Base-by-base conservation (phyloP, 2,797 vertebrate genomes). In the Rhinatrema bivittatum region DNA sequence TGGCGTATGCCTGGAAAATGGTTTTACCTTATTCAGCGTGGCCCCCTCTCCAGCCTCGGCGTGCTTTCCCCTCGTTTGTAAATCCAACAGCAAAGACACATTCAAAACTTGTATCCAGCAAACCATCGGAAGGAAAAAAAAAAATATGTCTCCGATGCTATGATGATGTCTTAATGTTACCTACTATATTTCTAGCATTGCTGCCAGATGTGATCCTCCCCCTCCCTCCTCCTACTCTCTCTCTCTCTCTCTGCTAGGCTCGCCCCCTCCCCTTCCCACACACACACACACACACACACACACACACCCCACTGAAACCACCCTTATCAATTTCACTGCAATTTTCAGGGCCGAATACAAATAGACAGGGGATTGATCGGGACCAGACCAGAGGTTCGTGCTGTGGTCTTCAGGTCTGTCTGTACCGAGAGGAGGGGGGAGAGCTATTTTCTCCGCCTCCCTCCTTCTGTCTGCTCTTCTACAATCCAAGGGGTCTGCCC, bases 301-400 rank as follows among this genome's bases (percentile, higher is more conserved):
- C 51, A 32, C 36, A 39, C 61, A 45, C 46, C 32, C 56, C 39
- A 62, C 24, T 43, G 48, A 86, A 91, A 90, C 87, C 80, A 75
- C 79, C 74, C 81, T 85, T 86, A 87, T 89, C 87, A 88, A 86
- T 90, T 88, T 73, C 75, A 66, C 69, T 72, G 48, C 79, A 79
- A 79, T 81, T 83, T 75, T 67, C 35, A 67, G 77, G 62, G 65
- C 73, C 72, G 67, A n/a, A 84, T 78, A 82, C 65, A 75, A 18
- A 5, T 29, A 24, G 77, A 84, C 81, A 36, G 55, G 46, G 50
- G 50, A 49, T 68, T 77, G 71, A 84, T 85, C 70, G 73, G 78
- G 77, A 84, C 52, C 74, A 81, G 80, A 79, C 69, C 73, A 44
- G 75, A 78, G 82, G 69, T 50, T 61, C 57, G 48, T 66, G 53